A percentile compares a stretch with the other conserved stretches of the same genome.
Conservation (phyloP, 2,113 vertebrate species). For the Sciurus niger region DNA sequence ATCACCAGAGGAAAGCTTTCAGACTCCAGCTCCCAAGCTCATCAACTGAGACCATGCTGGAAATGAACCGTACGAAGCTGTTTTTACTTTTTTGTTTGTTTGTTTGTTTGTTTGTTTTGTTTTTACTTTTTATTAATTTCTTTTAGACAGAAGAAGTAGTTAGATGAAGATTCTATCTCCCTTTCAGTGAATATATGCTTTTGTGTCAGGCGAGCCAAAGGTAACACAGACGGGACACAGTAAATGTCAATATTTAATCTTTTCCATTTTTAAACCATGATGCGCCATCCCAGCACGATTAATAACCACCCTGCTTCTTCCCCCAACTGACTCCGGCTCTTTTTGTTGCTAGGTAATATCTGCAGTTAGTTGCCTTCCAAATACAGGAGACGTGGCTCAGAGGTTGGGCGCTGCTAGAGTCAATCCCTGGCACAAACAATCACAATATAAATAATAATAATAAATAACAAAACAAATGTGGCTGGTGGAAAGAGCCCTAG, state of each 20-base stretch:
- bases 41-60: background rate
- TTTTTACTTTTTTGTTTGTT: background rate
- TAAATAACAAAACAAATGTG: too few species aligned
- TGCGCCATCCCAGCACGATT: conserved; percentile 80
- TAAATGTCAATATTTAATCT: conserved; percentile 86
- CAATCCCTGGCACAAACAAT: too few species aligned
- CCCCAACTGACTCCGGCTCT: conserved; percentile 76
- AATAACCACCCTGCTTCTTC: conserved; percentile 75
- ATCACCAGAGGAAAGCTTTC: conserved; percentile 13
- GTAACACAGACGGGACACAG: conserved; percentile 78
- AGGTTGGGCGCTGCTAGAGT: too few species aligned
- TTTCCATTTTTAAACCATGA: conserved; percentile 82
- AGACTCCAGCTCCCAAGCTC: background rate
- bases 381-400: conserved; percentile 61
- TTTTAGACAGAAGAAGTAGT: conserved; percentile 55
- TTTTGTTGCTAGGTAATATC: conserved; percentile 85
- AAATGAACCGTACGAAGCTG: background rate
- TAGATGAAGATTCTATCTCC: conserved; percentile 72
- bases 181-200: conserved; percentile 74
- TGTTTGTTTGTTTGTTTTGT: too few species aligned
- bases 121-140: background rate
- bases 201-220: conserved; percentile 82
- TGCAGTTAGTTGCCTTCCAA: conserved; percentile 79
- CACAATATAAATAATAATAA: too few species aligned
- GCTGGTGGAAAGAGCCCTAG: background rate